Base-by-base conservation (phyloP, 2,888 invertebrate species). In the Melanostoma scalare region DNA sequence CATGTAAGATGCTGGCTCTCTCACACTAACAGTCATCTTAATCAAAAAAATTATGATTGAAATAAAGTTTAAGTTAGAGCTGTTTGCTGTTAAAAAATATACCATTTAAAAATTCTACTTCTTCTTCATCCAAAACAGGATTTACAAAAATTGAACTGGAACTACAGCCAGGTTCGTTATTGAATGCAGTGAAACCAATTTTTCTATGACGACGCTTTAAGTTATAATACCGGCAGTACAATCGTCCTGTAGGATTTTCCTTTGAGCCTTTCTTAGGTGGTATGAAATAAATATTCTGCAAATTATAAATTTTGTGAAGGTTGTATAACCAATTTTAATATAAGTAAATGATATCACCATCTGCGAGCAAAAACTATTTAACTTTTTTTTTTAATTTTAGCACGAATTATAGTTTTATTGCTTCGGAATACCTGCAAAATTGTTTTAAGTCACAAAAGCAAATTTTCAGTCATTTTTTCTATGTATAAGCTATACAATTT, bases 151-250 rank as follows among this genome's bases (percentile, higher is more conserved):
- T 36, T 55, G 55, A 55, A 38, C 55, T 33, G 2, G 55, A 20
- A 20, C 20, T 55, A 6, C 38, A 36, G 31, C 50, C 31, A 31
- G 50, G 50, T 36, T 55, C 38, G 0, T 55, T 55, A 20, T 55
- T 4, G 38, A 20, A 55, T 4, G 55, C 55, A 38, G 4, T 6
- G 10, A 56, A 40, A 40, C 56, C 56, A 30, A 56, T 56, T 56
- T 40, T 38, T 40, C 56, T 38, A 56, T 56, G 20, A 40, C 56
- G 40, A 3, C 30, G 56, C 40, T 56, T 56, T 56, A 35, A 56
- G 9, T 56, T 56, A 8, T 56, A 56, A 56, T 35, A 56, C 8
- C 56, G 40, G 35, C 56, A 35, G 56, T 56, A 56, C 9, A 56
- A 40, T 10, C 56, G 38, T 30, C 56, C 56, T 38, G 56, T 0